Conservation (phyloP, 2,797 vertebrate genomes). For the Pseudomugil gertrudae region DNA sequence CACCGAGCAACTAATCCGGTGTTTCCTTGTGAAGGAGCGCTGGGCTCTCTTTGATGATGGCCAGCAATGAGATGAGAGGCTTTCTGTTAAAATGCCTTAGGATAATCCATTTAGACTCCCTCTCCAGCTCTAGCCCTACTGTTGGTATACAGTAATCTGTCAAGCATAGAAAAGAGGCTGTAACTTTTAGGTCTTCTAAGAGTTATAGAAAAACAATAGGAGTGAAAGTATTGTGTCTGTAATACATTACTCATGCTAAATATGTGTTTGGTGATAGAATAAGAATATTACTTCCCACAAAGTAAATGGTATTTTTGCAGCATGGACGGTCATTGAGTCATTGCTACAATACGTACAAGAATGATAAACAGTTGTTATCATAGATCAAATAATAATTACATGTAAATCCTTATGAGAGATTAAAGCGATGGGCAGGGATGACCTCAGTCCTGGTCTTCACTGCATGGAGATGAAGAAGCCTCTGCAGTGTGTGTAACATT, state of each 20-base stretch:
- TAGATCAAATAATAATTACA: background rate
- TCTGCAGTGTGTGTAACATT: background rate
- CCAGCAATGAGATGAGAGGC: constrained; percentile 65
- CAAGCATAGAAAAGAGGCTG: constrained; percentile 20
- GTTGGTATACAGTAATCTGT: constrained; percentile 22
- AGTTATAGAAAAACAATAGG: background rate
- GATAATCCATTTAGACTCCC: constrained; percentile 85
- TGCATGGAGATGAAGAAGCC: background rate
- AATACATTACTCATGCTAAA: background rate
- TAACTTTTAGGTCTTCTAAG: background rate
- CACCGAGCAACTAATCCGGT: constrained; percentile 40
- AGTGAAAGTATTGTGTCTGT: background rate
- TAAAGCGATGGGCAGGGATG: background rate
- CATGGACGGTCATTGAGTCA: background rate
- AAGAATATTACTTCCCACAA: background rate
- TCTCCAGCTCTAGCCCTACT: constrained; percentile 36
- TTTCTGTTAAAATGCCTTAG: constrained; percentile 62
- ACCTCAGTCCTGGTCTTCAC: background rate
- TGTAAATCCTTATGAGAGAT: background rate
- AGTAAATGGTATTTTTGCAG: background rate
- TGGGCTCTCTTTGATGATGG: constrained; percentile 51
- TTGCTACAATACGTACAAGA: background rate
- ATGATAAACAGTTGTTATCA: background rate
- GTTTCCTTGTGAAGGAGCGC: constrained; percentile 44
- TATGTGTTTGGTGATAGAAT: background rate